Percentiles rank a stretch among this genome's conserved stretches.
phyloP scores from a whole-genome alignment of 2,888 invertebrate species.

The Harpalus rufipes region DNA sequence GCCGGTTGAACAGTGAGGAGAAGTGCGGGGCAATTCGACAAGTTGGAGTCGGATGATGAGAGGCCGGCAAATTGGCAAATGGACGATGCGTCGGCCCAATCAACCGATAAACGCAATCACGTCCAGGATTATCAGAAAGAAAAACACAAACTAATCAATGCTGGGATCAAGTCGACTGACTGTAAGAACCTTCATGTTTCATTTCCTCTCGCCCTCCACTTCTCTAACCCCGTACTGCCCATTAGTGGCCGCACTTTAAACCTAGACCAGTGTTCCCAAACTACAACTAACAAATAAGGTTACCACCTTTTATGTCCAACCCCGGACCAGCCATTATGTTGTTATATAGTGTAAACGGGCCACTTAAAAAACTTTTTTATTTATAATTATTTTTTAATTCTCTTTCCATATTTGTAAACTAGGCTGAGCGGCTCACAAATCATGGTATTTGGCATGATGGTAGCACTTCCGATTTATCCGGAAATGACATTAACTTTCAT shows the following conservation, averaged over 20 bases:
- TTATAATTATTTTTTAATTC: too few relatives aligned
- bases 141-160: constrained; percentile 66
- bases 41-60: constrained; percentile 42
- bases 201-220: constrained; percentile 10
- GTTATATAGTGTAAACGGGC: too few relatives aligned
- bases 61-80: constrained; percentile 33
- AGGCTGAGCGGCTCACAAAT: too few relatives aligned
- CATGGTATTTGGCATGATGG: too few relatives aligned
- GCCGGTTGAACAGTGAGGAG: constrained; percentile 1
- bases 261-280: neutral
- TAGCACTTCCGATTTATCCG: too few relatives aligned
- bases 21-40: neutral
- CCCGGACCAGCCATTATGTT: too few relatives aligned
- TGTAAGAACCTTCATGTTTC: constrained; percentile 46
- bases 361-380: too few relatives aligned
- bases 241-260: constrained; percentile 24
- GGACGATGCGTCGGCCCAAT: constrained; percentile 57
- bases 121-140: constrained; percentile 66
- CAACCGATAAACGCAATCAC: constrained; percentile 65
- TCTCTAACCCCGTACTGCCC: neutral
- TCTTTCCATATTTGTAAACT: too few relatives aligned
- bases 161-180: constrained; percentile 46
- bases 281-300: too few relatives aligned
- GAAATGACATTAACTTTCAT: too few relatives aligned
- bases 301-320: too few relatives aligned